Evolutionary conservation across 2,888 invertebrate genomes (phyloP).

Genomic region (Oligia strigilis): DNA sequence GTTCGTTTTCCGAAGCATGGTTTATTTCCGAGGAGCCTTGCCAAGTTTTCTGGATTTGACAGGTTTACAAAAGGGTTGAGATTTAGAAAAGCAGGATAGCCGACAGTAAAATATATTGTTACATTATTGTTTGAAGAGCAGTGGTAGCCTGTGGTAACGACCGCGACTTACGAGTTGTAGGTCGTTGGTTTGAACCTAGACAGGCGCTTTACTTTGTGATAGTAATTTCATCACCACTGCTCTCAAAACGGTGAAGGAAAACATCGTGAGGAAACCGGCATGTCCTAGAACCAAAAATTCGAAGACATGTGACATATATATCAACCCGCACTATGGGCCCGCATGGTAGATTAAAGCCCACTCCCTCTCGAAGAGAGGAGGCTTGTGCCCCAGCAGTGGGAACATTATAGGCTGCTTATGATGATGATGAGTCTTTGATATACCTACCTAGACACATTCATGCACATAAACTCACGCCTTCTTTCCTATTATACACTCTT

Average conservation of each 20-base stretch:
- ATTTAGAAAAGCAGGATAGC: slow-evolving; percentile 18
- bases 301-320: not conserved
- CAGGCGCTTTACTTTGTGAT: not conserved
- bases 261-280: not conserved
- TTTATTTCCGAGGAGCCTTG: slow-evolving; percentile 38
- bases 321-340: not conserved
- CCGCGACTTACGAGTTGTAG: not conserved
- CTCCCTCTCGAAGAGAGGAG: not conserved
- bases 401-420: not conserved
- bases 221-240: not conserved
- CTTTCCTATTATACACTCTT: not conserved
- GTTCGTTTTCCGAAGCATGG: slow-evolving; percentile 10
- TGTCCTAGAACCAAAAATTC: not conserved
- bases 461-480: not conserved
- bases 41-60: slow-evolving; percentile 53
- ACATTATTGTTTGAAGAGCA: not conserved
- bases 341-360: not conserved
- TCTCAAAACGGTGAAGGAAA: not conserved
- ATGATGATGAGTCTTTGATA: not conserved
- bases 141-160: not conserved
- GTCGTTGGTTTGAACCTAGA: not conserved
- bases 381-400: not conserved
- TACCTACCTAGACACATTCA: not conserved
- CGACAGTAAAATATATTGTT: not conserved
- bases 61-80: slow-evolving; percentile 8